Base-by-base conservation (phyloP, 2,888 invertebrate species). In the Tridacna crocea region DNA sequence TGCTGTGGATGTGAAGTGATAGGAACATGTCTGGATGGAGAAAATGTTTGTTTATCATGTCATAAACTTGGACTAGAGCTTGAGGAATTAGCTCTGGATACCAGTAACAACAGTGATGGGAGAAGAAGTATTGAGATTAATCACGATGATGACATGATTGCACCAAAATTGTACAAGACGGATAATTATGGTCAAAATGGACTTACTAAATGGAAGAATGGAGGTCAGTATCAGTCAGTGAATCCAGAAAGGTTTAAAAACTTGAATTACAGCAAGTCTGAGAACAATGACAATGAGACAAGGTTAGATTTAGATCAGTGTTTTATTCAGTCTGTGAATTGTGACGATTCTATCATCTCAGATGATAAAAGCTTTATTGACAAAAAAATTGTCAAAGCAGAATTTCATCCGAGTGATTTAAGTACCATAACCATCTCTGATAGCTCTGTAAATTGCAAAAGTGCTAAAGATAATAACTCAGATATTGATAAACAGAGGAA, bases 61-160 rank as follows among this genome's bases (percentile, higher is more conserved):
- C 72, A 82, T 24, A 80, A 58, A 77, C 77, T 85, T 6, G 79
- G 81, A 0, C 51, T 78, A 13, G 85, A 85, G 58, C 76, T 85
- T 4, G 83, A 85, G 60, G 60, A 73, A 24, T 47, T 70, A 19
- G 22, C 70, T n/a, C 26, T 24, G n/a, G 61, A 24, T 8, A 61
- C 15, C 4, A 22, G 26, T 61, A 61, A 24, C 13, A 61, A 61
- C 61, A 61, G 13, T 22, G 19, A 22, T 61, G n/a, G n/a, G 2
- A 61, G 2, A 8, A n/a, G 10, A 58, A n/a, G 4, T 58, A 58
- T 4, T 58, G 17, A 58, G 2, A 58, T 3, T 19, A 4, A 4
- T 36, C 58, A 58, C 4, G 58, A 10, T 19, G 17, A 58, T 58
- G 58, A 58, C 58, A 4, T 17, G 10, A 19, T 17, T 19, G 58